phyloP scores from a whole-genome alignment of 2,888 invertebrate genomes.

The Microplitis deprimator region DNA sequence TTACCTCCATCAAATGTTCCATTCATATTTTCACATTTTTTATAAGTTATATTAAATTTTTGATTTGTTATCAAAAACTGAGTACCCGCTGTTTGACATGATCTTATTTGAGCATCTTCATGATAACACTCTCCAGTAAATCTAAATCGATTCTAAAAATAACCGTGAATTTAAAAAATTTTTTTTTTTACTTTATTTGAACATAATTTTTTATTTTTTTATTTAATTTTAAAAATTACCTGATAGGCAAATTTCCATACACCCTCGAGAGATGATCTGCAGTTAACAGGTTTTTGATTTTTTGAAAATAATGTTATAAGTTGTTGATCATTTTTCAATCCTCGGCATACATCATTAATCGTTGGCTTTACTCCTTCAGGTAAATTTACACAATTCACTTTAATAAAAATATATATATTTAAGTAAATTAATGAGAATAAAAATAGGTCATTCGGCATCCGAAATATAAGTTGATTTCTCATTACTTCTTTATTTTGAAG shows the following conservation, averaged over 20 bases:
- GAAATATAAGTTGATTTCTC: too few relatives aligned
- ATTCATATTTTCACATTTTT: constrained; percentile 91
- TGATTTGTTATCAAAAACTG: constrained; percentile 97
- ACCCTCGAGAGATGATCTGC: constrained; percentile 92
- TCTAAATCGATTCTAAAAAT: constrained; percentile 82
- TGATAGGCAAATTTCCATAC: constrained; percentile 97
- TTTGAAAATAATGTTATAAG: constrained; percentile 89
- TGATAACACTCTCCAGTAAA: constrained; percentile 94
- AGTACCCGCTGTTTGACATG: constrained; percentile 96
- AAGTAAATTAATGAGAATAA: too few relatives aligned
- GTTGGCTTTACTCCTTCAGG: constrained; percentile 78
- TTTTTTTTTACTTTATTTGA: background rate
- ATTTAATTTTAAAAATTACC: constrained; percentile 59
- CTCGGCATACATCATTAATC: constrained; percentile 83
- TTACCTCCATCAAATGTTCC: constrained; percentile 88
- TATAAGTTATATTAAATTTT: constrained; percentile 95
- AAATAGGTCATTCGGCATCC: too few relatives aligned
- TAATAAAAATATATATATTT: constrained; percentile 50
- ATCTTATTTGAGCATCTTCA: constrained; percentile 90
- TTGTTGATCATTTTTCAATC: constrained; percentile 84
- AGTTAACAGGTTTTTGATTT: constrained; percentile 91
- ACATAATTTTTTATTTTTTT: background rate
- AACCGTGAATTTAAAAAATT: background rate
- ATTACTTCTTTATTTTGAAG: too few relatives aligned
- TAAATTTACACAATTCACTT: constrained; percentile 83